phyloP scores from a whole-genome alignment of 2,113 vertebrate species.

The Sinosuthora webbiana region DNA sequence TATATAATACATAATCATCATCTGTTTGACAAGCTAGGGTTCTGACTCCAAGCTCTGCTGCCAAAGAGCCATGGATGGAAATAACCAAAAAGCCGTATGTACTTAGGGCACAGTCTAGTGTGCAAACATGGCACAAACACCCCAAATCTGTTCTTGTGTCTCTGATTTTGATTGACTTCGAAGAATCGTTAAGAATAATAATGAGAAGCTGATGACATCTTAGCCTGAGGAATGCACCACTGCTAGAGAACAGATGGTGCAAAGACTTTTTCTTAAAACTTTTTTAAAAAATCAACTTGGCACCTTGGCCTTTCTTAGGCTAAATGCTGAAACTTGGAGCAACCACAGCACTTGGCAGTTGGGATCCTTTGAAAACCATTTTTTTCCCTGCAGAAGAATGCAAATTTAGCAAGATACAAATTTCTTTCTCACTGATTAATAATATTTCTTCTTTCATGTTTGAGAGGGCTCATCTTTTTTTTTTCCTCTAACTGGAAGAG shows the following conservation, averaged over 20 bases:
- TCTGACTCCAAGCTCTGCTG: not conserved
- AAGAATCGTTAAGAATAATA: constrained; percentile 12
- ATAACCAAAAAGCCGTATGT: not conserved
- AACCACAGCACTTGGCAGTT: not conserved
- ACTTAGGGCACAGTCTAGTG: not conserved
- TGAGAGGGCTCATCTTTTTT: not conserved
- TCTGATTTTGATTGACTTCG: constrained; percentile 47
- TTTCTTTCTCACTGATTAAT: not conserved
- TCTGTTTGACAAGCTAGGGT: not conserved
- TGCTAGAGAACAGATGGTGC: constrained; percentile 42
- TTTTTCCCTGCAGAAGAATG: not conserved
- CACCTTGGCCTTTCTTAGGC: not conserved
- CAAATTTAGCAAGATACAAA: not conserved
- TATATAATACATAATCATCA: not conserved
- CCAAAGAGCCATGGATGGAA: constrained; percentile 37
- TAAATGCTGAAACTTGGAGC: not conserved
- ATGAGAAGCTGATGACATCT: constrained; percentile 48
- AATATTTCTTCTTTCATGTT: not conserved
- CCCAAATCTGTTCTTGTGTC: constrained; percentile 20
- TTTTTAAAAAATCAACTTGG: constrained; percentile 17
- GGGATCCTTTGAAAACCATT: not conserved
- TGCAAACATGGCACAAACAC: constrained; percentile 17
- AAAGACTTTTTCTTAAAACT: not conserved
- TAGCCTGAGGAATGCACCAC: not conserved
- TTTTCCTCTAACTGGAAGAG: not conserved